Percentiles rank a stretch among this genome's conserved stretches.
These are phyloP conservation scores for Periophthalmus modestus DNA, from an alignment of 2,113 vertebrate species.

Conservation along the genomic window DNA sequence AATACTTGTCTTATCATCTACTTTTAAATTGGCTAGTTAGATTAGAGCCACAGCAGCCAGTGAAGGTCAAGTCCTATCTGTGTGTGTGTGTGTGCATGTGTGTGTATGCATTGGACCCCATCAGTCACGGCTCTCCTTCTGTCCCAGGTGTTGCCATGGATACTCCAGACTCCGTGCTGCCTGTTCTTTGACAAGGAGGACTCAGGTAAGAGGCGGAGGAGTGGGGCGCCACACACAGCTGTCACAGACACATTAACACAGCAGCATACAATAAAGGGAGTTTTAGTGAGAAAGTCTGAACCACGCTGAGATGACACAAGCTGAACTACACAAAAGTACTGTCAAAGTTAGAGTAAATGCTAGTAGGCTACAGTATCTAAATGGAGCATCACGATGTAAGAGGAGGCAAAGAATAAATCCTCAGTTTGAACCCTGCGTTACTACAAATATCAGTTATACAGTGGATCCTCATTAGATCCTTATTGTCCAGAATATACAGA, in stretches of 20 bases:
- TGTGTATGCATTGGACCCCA: slow-evolving; percentile 26
- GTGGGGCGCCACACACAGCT: slow-evolving; percentile 3
- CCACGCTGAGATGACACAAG: not conserved
- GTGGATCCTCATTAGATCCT: too few relatives aligned
- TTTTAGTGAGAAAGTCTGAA: not conserved
- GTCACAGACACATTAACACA: not conserved
- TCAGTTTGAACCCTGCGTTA: too few relatives aligned
- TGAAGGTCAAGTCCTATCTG: too few relatives aligned
- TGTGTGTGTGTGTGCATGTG: not conserved
- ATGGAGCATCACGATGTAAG: too few relatives aligned
- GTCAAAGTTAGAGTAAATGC: too few relatives aligned
- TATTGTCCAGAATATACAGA: too few relatives aligned
- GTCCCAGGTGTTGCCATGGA: slow-evolving; percentile 81
- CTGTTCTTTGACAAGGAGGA: slow-evolving; percentile 78
- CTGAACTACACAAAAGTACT: not conserved
- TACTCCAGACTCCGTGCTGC: slow-evolving; percentile 79
- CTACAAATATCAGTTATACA: too few relatives aligned
- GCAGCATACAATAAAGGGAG: not conserved
- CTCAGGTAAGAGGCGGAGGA: slow-evolving; percentile 71
- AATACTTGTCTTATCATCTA: too few relatives aligned
- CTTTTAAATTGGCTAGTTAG: too few relatives aligned
- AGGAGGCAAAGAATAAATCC: too few relatives aligned
- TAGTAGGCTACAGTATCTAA: too few relatives aligned
- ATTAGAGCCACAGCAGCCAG: too few relatives aligned
- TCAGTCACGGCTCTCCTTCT: slow-evolving; percentile 73